phyloP scores from a whole-genome alignment of 2,797 vertebrate species.

The Melanotaenia nigrans region DNA sequence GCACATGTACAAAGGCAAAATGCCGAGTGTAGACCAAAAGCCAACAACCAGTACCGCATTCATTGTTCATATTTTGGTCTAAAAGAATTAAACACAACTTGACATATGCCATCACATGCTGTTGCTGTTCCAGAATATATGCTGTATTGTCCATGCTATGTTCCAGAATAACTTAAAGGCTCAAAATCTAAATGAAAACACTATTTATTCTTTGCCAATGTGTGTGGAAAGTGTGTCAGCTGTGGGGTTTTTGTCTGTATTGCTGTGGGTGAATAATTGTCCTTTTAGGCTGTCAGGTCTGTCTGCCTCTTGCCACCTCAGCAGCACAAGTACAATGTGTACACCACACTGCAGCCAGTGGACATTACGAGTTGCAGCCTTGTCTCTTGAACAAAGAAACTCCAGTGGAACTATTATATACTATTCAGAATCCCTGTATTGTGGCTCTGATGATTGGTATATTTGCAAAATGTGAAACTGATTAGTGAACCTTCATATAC shows the following conservation, averaged over 20 bases:
- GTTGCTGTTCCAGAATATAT: neutral
- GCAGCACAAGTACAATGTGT: slow-evolving; percentile 2
- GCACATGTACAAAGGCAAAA: slow-evolving; percentile 4
- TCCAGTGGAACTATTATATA: neutral
- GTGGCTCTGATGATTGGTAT: neutral
- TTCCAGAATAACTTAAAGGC: neutral
- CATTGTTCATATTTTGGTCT: neutral
- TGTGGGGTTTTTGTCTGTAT: slow-evolving; percentile 2
- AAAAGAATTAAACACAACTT: slow-evolving; percentile 10
- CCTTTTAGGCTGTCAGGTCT: slow-evolving; percentile 23
- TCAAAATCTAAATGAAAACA: slow-evolving; percentile 7
- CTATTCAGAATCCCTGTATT: neutral
- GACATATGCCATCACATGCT: neutral
- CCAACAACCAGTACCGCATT: neutral
- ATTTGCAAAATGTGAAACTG: neutral
- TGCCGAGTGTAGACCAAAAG: slow-evolving; percentile 5
- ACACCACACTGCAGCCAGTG: slow-evolving; percentile 1
- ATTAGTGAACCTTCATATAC: slow-evolving; percentile 5
- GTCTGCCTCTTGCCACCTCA: slow-evolving; percentile 29
- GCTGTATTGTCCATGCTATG: no score
- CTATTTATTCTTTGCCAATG: neutral
- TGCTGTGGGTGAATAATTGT: slow-evolving; percentile 24
- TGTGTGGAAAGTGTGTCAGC: slow-evolving; percentile 29
- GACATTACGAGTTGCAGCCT: neutral
- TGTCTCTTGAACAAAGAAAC: neutral